Percentiles rank a stretch among this genome's conserved stretches.
Conservation (phyloP, 2,888 invertebrate species). For the Cryptocephalus moraei region DNA sequence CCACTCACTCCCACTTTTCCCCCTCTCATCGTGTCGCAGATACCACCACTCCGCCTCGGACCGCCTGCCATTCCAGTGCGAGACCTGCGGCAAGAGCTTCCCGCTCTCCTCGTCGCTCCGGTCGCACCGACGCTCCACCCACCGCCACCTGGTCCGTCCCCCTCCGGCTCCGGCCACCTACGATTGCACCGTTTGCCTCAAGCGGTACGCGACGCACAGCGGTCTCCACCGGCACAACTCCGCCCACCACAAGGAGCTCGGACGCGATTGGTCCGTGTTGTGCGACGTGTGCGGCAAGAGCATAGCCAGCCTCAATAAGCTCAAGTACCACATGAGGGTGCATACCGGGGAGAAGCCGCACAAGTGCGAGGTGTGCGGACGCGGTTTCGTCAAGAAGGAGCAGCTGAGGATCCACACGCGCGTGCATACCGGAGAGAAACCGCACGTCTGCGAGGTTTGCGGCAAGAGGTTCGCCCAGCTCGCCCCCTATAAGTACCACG, state of each 20-base stretch:
- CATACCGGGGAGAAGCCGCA: constrained; percentile 22
- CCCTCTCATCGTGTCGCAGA: too few relatives aligned
- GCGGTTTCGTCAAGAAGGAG: constrained; percentile 25
- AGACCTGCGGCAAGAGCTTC: constrained; percentile 42
- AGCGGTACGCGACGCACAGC: constrained; percentile 30
- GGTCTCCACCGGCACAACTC: constrained; percentile 23
- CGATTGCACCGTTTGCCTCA: constrained; percentile 40
- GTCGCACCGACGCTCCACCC: constrained; percentile 38
- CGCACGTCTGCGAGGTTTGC: constrained; percentile 27
- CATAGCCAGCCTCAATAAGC: constrained; percentile 29
- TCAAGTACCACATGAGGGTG: constrained; percentile 31
- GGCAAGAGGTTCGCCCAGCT: constrained; percentile 22
- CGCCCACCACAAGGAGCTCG: constrained; percentile 15
- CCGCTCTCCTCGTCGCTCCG: constrained; percentile 40
- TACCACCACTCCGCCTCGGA: constrained; percentile 23
- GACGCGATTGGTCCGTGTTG: constrained; percentile 37
- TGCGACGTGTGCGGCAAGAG: constrained; percentile 30
- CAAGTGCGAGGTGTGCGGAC: constrained; percentile 27
- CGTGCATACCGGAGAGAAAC: constrained; percentile 43
- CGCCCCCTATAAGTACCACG: constrained; percentile 23
- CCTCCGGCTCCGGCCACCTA: constrained; percentile 26
- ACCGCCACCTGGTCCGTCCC: constrained; percentile 34
- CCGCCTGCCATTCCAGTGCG: constrained; percentile 41
- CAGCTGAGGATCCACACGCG: constrained; percentile 28
- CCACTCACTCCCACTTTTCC: too few relatives aligned